Percentiles rank a stretch among this genome's conserved stretches.
phyloP scores from a whole-genome alignment of 2,888 invertebrate species.

The Bembecia ichneumoniformis region DNA sequence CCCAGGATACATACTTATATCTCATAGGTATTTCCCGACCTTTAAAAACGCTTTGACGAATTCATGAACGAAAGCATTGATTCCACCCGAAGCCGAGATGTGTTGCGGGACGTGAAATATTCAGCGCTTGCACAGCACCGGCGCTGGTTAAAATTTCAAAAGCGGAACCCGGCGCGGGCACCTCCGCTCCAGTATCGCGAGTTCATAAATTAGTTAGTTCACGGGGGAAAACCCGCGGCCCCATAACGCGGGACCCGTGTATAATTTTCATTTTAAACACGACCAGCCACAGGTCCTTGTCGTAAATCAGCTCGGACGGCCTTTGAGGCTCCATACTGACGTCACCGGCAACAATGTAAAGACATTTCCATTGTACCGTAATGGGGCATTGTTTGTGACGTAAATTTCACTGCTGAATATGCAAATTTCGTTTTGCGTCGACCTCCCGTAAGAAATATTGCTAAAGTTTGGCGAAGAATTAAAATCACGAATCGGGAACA shows the following conservation, averaged over 20 bases:
- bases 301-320: constrained; percentile 57
- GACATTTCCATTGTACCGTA: constrained; percentile 66
- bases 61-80: constrained; percentile 22
- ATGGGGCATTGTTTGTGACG: constrained; percentile 67
- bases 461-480: constrained; percentile 63
- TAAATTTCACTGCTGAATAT: constrained; percentile 66
- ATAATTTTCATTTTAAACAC: constrained; percentile 66
- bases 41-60: constrained; percentile 7
- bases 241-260: constrained; percentile 46
- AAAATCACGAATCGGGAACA: constrained; percentile 56
- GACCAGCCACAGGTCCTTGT: constrained; percentile 55
- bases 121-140: constrained; percentile 40
- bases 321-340: constrained; percentile 19
- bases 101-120: constrained; percentile 44
- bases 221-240: constrained; percentile 55
- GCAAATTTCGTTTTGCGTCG: constrained; percentile 59
- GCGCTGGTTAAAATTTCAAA: constrained; percentile 59
- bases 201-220: constrained; percentile 67
- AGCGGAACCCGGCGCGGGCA: constrained; percentile 36
- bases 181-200: constrained; percentile 51
- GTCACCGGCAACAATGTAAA: constrained; percentile 55
- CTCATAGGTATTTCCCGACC: background rate
- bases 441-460: constrained; percentile 60
- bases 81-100: constrained; percentile 34
- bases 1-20: too few relatives aligned